Conservation (phyloP, 2,113 vertebrate species). For the Aegithalos caudatus region DNA sequence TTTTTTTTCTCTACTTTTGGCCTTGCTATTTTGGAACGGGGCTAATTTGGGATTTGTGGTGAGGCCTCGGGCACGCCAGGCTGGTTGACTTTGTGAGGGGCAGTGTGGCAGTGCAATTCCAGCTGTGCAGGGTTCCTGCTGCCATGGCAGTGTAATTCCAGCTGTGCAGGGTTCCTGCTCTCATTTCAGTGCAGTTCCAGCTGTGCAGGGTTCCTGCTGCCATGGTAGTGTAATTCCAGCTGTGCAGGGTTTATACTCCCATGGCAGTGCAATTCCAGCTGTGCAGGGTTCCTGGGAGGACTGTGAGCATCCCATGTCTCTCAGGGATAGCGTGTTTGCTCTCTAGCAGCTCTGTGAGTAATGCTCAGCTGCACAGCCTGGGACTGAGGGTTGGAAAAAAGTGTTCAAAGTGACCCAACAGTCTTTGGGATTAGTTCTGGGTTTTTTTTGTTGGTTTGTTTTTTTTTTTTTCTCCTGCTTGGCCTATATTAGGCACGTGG, state of each 20-base stretch:
- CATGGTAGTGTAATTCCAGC: background rate
- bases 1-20: background rate
- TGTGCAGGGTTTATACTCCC: background rate
- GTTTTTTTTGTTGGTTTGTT: background rate
- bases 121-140: background rate
- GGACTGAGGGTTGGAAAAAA: background rate
- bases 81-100: background rate
- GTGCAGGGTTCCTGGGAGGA: background rate
- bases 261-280: background rate
- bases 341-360: background rate
- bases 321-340: background rate
- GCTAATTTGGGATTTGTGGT: background rate
- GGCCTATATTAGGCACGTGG: accelerated
- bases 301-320: too few species aligned
- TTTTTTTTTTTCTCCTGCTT: background rate
- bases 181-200: background rate
- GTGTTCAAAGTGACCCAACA: background rate
- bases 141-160: background rate
- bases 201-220: background rate
- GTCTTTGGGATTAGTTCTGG: background rate
- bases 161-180: background rate
- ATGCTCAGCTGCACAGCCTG: background rate
- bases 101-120: background rate
- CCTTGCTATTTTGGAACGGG: background rate
- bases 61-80: accelerated